Conservation (phyloP, 2,888 invertebrate genomes). For the Aleiodes testaceus region DNA sequence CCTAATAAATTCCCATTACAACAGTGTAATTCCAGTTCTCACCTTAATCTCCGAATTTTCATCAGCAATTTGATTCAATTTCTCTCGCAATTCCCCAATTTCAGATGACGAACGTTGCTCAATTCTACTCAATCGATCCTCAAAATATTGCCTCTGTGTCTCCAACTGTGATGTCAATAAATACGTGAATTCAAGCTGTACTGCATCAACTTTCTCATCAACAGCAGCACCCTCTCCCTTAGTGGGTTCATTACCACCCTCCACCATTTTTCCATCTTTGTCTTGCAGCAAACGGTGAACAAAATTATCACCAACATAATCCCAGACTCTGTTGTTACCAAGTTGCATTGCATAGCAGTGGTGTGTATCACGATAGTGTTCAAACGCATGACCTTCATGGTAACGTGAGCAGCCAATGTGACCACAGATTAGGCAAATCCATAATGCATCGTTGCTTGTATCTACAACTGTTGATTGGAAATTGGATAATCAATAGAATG, state of each 20-base stretch:
- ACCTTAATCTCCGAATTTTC: slow-evolving; percentile 72
- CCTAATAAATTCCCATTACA: background rate
- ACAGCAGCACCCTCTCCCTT: slow-evolving; percentile 77
- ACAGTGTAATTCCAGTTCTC: no score
- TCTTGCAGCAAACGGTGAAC: slow-evolving; percentile 97
- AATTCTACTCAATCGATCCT: slow-evolving; percentile 80
- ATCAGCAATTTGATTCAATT: slow-evolving; percentile 74
- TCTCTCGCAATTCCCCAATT: slow-evolving; percentile 75
- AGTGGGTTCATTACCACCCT: slow-evolving; percentile 75
- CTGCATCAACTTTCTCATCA: slow-evolving; percentile 92
- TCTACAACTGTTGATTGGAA: slow-evolving; percentile 58
- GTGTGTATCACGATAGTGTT: slow-evolving; percentile 95
- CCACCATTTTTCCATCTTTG: slow-evolving; percentile 97
- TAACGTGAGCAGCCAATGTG: slow-evolving; percentile 98
- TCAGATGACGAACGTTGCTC: slow-evolving; percentile 74
- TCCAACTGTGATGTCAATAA: slow-evolving; percentile 96
- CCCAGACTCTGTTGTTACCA: slow-evolving; percentile 98
- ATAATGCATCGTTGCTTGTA: slow-evolving; percentile 85
- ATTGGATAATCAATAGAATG: background rate
- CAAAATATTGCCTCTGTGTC: slow-evolving; percentile 93
- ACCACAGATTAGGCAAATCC: slow-evolving; percentile 99
- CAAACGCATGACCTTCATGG: slow-evolving; percentile 92
- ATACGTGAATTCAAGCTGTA: slow-evolving; percentile 97
- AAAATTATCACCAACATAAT: slow-evolving; percentile 98
- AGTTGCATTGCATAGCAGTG: slow-evolving; percentile 98